Evolutionary conservation across 1,140 invertebrate genomes (phyloP), one percentile per base, ranked within the genome.

Genomic region (Cyphomyrmex costatus): DNA sequence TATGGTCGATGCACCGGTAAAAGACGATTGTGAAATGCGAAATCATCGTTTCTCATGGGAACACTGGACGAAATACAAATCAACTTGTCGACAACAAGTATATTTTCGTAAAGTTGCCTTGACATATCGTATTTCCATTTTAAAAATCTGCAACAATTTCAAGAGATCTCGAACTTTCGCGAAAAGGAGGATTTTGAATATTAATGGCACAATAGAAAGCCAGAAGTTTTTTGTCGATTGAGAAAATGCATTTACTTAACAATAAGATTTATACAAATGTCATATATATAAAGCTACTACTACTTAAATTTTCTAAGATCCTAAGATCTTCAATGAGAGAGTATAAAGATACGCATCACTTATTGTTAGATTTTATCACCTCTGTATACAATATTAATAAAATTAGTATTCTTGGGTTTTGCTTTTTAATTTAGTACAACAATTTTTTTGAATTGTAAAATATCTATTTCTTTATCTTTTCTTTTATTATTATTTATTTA

Each of bases 21-120:
- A 24, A 73, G 78, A 73, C 79, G 79, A 5, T 83, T 65, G 78
- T 60, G 46, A 82, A 82, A 82, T 73, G 53, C 36, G 27, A 83
- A 73, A 61, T 83, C 79, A 61, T 83, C 79, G 68, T 46, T 74
- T 83, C 46, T 19, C 53, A 12, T 27, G 56, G 7, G 36, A 27
- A n/a, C 42, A 49, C n/a, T 49, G 53, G 56, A 51, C 68, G 33
- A 83, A 74, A 73, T 58, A 73, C 33, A 82, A 73, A 83, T 83
- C 79, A 74, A 60, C 33, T 74, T 46, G 79, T 74, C 68, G 24
- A 74, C 58, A 83, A 83, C 79, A 83, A 83, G 36, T 73, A 30
- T 27, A 83, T 60, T 16, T 74, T 60, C 2, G 49, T 36, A 8
- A 42, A 46, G 14, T 61, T 46, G 5, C 36, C 21, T 33, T 7